A percentile compares a stretch with the other conserved stretches of the same genome.
These are phyloP conservation scores for Augochlorella aurata DNA, from an alignment of 2,888 invertebrate genomes.

Conservation along the genomic window DNA sequence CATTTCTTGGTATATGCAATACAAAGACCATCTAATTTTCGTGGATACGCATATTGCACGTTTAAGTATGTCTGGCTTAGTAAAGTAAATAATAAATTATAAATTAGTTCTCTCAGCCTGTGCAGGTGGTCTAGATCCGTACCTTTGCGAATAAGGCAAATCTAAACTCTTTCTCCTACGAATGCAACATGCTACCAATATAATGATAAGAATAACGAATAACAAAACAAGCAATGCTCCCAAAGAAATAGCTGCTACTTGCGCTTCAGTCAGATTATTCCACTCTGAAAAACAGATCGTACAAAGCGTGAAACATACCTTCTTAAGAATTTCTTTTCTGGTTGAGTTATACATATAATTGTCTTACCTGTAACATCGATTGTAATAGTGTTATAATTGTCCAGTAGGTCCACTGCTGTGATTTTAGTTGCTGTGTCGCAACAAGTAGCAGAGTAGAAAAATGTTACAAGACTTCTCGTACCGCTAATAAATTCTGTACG, in stretches of 20 bases:
- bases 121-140: constrained; percentile 75
- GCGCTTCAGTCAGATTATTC: constrained; percentile 81
- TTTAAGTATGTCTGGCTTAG: constrained; percentile 3
- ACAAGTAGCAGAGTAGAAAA: constrained; percentile 88
- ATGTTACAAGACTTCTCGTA: constrained; percentile 86
- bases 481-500: constrained; percentile 87
- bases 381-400: constrained; percentile 86
- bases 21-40: background rate
- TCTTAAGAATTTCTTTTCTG: too few relatives aligned
- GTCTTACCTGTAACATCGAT: constrained; percentile 85
- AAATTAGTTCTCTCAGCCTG: constrained; percentile 73
- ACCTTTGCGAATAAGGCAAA: constrained; percentile 83
- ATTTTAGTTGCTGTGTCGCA: constrained; percentile 88
- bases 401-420: constrained; percentile 87
- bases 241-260: constrained; percentile 88
- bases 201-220: constrained; percentile 84
- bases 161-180: constrained; percentile 84
- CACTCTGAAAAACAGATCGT: constrained; percentile 79
- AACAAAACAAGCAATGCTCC: constrained; percentile 86
- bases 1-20: constrained; percentile 17
- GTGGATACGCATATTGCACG: background rate
- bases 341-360: background rate
- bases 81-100: constrained; percentile 43
- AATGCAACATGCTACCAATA: constrained; percentile 85
- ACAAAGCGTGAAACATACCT: background rate